These are phyloP conservation scores for Grallaria varia DNA, from an alignment of 2,113 vertebrate genomes.

Conservation along the genomic window DNA sequence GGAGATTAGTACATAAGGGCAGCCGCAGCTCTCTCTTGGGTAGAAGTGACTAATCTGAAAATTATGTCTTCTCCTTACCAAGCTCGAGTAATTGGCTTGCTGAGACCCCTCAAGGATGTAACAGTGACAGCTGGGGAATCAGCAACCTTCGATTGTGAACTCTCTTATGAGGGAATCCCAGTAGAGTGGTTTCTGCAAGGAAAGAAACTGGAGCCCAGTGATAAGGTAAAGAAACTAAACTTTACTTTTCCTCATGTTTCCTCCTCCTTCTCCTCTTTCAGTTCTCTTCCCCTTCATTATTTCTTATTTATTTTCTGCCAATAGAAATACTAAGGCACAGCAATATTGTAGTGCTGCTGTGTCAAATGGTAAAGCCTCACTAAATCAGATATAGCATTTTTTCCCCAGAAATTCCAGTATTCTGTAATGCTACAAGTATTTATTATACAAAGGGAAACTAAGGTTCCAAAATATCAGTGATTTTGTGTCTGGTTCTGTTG, in stretches of 20 bases:
- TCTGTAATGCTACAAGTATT: not conserved
- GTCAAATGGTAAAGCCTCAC: not conserved
- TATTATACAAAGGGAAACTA: not conserved
- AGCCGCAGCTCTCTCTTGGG: slow-evolving; percentile 41
- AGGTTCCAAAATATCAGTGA: not conserved
- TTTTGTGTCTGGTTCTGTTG: not conserved
- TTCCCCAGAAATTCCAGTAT: not conserved
- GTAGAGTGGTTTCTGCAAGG: slow-evolving; percentile 94
- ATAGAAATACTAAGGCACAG: not conserved
- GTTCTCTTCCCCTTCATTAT: not conserved
- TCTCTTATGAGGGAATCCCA: slow-evolving; percentile 91
- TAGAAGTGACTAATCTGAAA: slow-evolving; percentile 73
- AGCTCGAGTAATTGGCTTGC: slow-evolving; percentile 90
- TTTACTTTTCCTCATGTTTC: not conserved
- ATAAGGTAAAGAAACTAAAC: slow-evolving; percentile 82
- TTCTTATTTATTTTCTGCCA: not conserved
- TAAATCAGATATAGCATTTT: not conserved
- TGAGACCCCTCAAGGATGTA: slow-evolving; percentile 88
- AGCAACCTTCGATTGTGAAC: slow-evolving; percentile 94
- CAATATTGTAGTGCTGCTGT: not conserved
- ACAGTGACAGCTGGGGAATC: slow-evolving; percentile 94
- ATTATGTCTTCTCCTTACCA: slow-evolving; percentile 85
- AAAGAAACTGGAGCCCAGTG: slow-evolving; percentile 89
- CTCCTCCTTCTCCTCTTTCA: not conserved
- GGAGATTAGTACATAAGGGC: slow-evolving; percentile 72